phyloP scores from a whole-genome alignment of 37 sponge, comb jelly and placozoan genomes.

The Aphrocallistes beatrix region DNA sequence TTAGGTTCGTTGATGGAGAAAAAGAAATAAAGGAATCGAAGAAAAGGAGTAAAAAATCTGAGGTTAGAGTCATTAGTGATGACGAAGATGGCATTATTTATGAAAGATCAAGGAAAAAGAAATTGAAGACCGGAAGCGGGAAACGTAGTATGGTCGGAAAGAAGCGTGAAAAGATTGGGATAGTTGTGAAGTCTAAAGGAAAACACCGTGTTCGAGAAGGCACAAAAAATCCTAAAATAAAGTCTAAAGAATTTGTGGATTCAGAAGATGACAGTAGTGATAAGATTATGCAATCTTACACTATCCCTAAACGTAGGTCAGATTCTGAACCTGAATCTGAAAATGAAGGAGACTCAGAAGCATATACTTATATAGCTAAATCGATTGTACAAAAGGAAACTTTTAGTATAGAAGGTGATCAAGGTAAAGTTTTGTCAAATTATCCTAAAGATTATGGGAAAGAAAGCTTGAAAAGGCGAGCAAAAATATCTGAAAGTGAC shows the following conservation, averaged over 20 bases:
- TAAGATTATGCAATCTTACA: no score
- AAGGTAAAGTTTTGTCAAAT: neutral
- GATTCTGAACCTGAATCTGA: no score
- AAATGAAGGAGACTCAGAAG: no score
- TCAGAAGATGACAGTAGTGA: neutral
- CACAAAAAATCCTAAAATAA: constrained; percentile 1
- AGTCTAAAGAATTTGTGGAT: neutral
- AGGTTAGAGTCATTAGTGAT: neutral
- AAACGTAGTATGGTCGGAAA: neutral
- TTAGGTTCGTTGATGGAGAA: neutral
- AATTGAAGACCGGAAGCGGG: neutral
- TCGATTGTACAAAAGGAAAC: no score
- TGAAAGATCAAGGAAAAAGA: neutral
- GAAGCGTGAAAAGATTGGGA: neutral
- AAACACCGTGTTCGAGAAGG: constrained; percentile 8
- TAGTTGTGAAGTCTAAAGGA: neutral
- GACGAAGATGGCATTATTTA: neutral
- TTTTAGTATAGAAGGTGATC: no score
- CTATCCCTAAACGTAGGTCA: no score
- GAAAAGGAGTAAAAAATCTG: neutral
- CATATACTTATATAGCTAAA: no score
- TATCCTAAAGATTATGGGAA: neutral
- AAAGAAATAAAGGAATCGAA: neutral
- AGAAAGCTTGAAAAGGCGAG: neutral
- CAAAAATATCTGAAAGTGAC: neutral